Evolutionary conservation across 2,113 vertebrate species (phyloP).

Genomic region (Serilophus lunatus): DNA sequence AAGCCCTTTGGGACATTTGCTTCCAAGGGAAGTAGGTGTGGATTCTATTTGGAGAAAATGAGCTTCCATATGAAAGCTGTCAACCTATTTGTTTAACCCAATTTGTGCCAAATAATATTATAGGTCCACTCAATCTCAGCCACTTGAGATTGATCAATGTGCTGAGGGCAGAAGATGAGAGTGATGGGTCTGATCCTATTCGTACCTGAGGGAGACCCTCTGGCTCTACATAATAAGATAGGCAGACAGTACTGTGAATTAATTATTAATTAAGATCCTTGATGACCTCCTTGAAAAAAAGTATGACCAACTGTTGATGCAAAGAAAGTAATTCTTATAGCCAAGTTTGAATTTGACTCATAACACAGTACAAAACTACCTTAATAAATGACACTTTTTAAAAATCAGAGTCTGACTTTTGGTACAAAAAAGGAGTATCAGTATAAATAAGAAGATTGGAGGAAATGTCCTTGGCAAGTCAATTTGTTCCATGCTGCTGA

Average conservation of each 20-base stretch:
- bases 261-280: background rate
- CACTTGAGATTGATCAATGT: background rate
- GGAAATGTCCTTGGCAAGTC: constrained; percentile 63
- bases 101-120: background rate
- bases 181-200: background rate
- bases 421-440: background rate
- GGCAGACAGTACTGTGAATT: background rate
- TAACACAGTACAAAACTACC: background rate
- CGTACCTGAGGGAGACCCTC: background rate
- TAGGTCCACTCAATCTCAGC: background rate
- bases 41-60: background rate
- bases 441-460: constrained; percentile 30
- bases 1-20: background rate
- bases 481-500: constrained; percentile 42
- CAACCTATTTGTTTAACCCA: background rate
- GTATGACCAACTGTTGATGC: background rate
- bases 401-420: background rate
- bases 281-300: background rate
- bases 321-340: background rate
- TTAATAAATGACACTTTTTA: background rate
- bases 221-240: background rate
- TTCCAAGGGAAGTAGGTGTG: background rate
- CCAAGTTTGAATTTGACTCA: background rate
- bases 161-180: background rate
- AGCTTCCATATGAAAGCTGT: background rate